Conservation (phyloP, 2,113 vertebrate species). For the Setophaga petechia region DNA sequence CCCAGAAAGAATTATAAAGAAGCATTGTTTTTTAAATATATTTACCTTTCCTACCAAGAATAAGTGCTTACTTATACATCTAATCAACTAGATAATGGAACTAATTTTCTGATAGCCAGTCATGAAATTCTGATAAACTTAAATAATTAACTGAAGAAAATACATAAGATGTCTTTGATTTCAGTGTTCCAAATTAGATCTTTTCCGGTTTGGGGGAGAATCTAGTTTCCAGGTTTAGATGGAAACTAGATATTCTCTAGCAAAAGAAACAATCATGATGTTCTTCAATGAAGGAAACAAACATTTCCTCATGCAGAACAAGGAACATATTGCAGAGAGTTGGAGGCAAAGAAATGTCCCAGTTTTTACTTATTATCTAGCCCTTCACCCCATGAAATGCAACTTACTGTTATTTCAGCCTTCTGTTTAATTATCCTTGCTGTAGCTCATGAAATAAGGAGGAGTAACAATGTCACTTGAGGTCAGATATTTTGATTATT, state of each 20-base stretch:
- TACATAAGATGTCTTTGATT: background rate
- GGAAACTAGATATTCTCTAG: background rate
- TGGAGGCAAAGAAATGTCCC: background rate
- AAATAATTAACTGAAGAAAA: background rate
- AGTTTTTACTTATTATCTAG: background rate
- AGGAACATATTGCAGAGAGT: background rate
- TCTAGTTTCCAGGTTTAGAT: background rate
- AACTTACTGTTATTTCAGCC: background rate
- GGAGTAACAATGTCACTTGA: background rate
- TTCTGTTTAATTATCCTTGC: background rate
- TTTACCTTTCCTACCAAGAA: background rate
- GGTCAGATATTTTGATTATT: background rate
- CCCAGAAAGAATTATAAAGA: background rate
- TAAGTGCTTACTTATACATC: background rate
- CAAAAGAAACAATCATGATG: background rate
- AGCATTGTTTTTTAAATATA: background rate
- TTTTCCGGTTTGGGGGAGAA: background rate
- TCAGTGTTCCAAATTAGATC: background rate
- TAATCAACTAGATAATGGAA: background rate
- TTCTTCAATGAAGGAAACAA: background rate
- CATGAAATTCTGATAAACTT: background rate
- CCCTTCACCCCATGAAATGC: background rate
- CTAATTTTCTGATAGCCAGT: background rate
- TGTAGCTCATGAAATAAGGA: background rate
- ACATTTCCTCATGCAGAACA: background rate